Evolutionary conservation across 2,797 vertebrate genomes (phyloP).

Genomic region (Hippocampus kuda): DNA sequence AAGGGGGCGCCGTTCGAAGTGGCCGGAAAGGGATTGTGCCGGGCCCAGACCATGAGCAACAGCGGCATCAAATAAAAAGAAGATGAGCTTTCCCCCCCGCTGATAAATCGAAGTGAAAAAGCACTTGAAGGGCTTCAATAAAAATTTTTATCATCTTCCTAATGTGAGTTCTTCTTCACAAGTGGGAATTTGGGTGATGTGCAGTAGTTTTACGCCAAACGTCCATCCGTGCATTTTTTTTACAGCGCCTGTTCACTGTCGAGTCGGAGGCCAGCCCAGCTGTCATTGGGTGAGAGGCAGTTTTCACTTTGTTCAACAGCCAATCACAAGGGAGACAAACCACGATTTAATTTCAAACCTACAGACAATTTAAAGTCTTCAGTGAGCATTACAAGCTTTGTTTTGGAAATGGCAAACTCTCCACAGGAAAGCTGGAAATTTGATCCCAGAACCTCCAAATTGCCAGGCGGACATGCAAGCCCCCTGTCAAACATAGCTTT

Average conservation of each 20-base stretch:
- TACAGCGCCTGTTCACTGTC: too few species aligned
- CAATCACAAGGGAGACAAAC: too few species aligned
- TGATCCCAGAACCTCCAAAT: too few species aligned
- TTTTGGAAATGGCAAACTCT: neutral
- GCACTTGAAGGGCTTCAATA: constrained; percentile 66
- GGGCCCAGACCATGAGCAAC: constrained; percentile 85
- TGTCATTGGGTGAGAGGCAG: too few species aligned
- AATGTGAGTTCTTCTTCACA: constrained; percentile 3
- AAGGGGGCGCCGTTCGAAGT: constrained; percentile 90
- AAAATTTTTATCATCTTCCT: constrained; percentile 49
- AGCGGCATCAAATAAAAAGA: constrained; percentile 82
- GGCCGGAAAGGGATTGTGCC: constrained; percentile 84
- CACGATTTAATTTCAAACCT: neutral
- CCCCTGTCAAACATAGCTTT: too few species aligned
- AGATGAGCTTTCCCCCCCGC: constrained; percentile 11
- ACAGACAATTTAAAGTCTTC: neutral
- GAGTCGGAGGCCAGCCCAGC: too few species aligned
- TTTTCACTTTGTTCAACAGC: too few species aligned
- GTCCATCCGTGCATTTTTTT: too few species aligned
- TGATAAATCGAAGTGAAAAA: constrained; percentile 41
- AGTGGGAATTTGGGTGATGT: neutral
- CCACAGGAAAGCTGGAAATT: neutral
- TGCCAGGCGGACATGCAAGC: too few species aligned
- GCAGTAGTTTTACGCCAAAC: neutral
- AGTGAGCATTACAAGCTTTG: neutral